Conservation (phyloP, 1,140 invertebrate genomes). For the Penaeus indicus region DNA sequence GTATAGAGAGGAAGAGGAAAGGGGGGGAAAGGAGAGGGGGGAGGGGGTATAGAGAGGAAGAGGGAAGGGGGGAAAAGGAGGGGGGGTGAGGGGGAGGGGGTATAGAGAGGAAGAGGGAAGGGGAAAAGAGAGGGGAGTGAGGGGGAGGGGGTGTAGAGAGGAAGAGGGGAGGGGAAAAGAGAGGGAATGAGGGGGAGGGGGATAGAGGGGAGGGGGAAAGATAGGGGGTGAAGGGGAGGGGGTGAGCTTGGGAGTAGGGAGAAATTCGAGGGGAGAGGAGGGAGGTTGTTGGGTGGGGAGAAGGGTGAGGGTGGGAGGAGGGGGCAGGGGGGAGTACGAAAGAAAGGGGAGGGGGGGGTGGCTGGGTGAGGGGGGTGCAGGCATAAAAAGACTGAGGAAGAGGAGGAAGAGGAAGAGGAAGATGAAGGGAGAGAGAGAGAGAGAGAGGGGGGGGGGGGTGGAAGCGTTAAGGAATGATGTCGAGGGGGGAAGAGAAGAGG, state of each 20-base stretch:
- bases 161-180: not conserved
- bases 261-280: not conserved
- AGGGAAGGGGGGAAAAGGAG: not conserved
- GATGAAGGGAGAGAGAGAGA: no score
- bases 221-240: not conserved
- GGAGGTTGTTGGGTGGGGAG: slow-evolving; percentile 12
- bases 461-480: no score
- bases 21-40: no score
- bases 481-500: no score
- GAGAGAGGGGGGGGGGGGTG: no score
- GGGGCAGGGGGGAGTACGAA: not conserved
- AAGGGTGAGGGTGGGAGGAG: not conserved
- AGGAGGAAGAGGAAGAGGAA: no score
- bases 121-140: not conserved
- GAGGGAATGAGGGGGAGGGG: not conserved
- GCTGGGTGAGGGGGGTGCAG: no score
- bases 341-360: not conserved
- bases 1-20: no score
- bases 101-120: no score
- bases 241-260: not conserved
- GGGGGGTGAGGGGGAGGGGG: not conserved
- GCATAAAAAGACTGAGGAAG: no score
- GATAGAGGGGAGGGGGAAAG: not conserved
- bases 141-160: not conserved
- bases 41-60: no score